Conservation (phyloP, 2,797 vertebrate species). For the Atherinosoma microstoma region DNA sequence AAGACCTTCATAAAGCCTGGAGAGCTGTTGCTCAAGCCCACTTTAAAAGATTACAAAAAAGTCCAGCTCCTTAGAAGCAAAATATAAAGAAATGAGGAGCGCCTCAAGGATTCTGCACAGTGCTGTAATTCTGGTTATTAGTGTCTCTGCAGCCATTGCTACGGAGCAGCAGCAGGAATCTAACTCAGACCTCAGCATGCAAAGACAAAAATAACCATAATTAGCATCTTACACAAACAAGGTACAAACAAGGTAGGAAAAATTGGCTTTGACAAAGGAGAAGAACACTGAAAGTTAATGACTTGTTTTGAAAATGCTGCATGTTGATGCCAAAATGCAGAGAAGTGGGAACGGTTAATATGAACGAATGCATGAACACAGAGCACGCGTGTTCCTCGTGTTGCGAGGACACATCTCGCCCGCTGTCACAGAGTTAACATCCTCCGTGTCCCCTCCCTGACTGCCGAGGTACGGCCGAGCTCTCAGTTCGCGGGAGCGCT, state of each 20-base stretch:
- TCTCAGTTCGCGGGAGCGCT: constrained; percentile 12
- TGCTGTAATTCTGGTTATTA: constrained; percentile 6
- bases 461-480: constrained; percentile 2
- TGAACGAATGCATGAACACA: background rate
- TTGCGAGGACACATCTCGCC: constrained; percentile 13
- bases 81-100: background rate
- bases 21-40: background rate
- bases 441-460: background rate
- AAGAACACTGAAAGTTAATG: background rate
- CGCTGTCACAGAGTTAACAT: constrained; percentile 14
- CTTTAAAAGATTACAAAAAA: constrained; percentile 5
- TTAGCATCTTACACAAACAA: constrained; percentile 9
- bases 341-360: background rate
- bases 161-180: constrained; percentile 5
- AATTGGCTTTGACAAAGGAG: background rate
- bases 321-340: background rate
- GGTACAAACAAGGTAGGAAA: background rate
- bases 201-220: constrained; percentile 13
- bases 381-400: constrained; percentile 3
- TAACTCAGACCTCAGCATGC: background rate
- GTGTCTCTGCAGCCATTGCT: background rate
- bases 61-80: background rate
- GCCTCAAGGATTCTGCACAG: background rate
- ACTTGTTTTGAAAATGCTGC: background rate
- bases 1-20: background rate